Base-by-base conservation (phyloP, 2,797 vertebrate genomes). In the Xerus rutilus region DNA sequence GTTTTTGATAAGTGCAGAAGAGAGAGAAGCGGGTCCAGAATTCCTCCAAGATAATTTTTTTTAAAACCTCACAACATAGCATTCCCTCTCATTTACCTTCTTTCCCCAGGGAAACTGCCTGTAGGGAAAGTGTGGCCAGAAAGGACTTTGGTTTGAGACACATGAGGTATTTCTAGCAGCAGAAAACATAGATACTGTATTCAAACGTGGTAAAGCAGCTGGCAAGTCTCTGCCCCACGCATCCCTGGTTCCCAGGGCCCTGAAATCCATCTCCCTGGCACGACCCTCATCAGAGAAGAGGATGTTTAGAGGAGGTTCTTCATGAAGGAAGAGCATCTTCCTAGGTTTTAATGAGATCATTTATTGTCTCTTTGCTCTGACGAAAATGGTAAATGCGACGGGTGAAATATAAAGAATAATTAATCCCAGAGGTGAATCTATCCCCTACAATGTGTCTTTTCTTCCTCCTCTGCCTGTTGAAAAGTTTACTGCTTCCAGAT, bases 351-450 rank as follows among this genome's bases (percentile, higher is more conserved):
- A 98, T 98, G 96, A 98, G 98, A 98, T 97, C 97, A 96, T 97
- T 97, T 97, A 97, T 97, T 98, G 95, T 98, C 97, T 97, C 94
- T 98, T 98, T 98, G 96, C 93, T 98, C 96, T 97, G 97, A 98
- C 94, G 93, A 98, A 93, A 95, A 98, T 95, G 97, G 97, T 93
- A 98, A 97, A 97, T 94, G 95, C 96, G 97, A 98, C 93, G 96
- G 97, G 91, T 98, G 96, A 98, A 98, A 98, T 97, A 98, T 4
- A 97, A 94, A 98, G 96, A 97, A 97, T 97, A 98, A 98, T 97
- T 98, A 98, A 96, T 97, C 98, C 96, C 97, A 97, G 79, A 97
- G 97, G 98, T 98, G 85, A 97, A 47, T 86, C 98, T 96, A 97
- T 96, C 96, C 97, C 93, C 92, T 96, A 90, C 52, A 95, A 89